Conservation (phyloP, 2,113 vertebrate genomes). For the Colossoma macropomum region DNA sequence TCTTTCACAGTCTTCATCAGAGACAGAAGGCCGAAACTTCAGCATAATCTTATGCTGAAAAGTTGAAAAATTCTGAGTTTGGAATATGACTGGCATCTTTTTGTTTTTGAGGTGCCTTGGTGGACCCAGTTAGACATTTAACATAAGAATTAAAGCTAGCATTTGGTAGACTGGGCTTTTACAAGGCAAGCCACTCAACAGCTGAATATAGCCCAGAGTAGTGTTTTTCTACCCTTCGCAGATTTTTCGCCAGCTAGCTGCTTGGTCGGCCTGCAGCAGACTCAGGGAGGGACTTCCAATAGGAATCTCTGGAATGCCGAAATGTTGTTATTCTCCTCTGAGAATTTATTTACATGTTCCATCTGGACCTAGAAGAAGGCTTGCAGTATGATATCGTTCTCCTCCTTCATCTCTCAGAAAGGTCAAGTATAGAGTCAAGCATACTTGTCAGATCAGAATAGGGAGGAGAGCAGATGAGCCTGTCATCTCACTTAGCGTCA, state of each 20-base stretch:
- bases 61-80: not conserved
- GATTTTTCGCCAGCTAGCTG: not conserved
- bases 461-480: not conserved
- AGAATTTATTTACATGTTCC: slow-evolving; percentile 68
- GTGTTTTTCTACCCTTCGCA: slow-evolving; percentile 23
- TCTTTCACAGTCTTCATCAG: not conserved
- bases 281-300: slow-evolving; percentile 63
- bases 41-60: not conserved
- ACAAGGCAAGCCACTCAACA: not conserved
- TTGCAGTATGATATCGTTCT: not conserved
- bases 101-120: not conserved
- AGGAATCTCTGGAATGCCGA: slow-evolving; percentile 75
- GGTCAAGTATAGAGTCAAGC: not conserved
- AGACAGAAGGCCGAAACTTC: slow-evolving; percentile 3
- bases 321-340: slow-evolving; percentile 68
- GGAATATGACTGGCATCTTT: not conserved
- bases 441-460: not conserved
- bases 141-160: not conserved
- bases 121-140: not conserved
- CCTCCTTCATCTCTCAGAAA: not conserved
- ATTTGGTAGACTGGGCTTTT: not conserved
- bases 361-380: slow-evolving; percentile 39
- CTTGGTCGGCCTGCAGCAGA: slow-evolving; percentile 12
- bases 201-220: slow-evolving; percentile 27
- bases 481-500: not conserved